These are phyloP conservation scores for Caloenas nicobarica DNA, from an alignment of 2,113 vertebrate species.

Conservation along the genomic window DNA sequence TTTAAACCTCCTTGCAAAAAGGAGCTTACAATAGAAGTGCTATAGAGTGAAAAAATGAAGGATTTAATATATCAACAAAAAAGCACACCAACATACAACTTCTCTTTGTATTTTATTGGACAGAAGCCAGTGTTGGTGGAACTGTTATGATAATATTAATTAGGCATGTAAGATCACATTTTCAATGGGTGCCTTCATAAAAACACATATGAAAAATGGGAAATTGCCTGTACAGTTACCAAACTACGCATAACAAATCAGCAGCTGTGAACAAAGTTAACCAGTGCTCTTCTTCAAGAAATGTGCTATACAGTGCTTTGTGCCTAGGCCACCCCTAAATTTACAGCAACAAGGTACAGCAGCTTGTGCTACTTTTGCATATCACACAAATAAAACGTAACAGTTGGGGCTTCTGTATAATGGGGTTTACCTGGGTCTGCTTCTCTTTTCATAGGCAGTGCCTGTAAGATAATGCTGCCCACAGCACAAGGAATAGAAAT, in stretches of 20 bases:
- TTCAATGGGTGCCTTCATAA: conserved; percentile 41
- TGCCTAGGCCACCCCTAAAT: background rate
- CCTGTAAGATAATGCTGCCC: background rate
- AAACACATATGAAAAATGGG: background rate
- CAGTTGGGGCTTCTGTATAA: background rate
- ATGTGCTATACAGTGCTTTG: background rate
- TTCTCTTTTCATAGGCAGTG: background rate
- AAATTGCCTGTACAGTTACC: conserved; percentile 7
- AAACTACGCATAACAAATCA: background rate
- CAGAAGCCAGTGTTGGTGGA: background rate
- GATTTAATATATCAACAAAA: conserved; percentile 41
- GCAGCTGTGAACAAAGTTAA: background rate
- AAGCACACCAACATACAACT: conserved; percentile 47
- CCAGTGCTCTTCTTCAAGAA: background rate
- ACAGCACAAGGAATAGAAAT: background rate
- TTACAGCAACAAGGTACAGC: background rate
- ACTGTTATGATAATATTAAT: conserved; percentile 59
- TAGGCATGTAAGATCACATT: conserved; percentile 53
- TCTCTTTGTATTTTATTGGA: conserved; percentile 51
- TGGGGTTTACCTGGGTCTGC: background rate
- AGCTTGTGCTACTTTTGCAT: background rate
- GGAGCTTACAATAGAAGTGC: conserved; percentile 33
- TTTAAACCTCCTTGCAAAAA: conserved; percentile 16
- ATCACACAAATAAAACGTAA: accelerated
- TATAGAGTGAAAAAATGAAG: conserved; percentile 38